Evolutionary conservation across 2,888 invertebrate species (phyloP), one percentile per base, ranked within the genome.

Genomic region (Hybos culiciformis): DNA sequence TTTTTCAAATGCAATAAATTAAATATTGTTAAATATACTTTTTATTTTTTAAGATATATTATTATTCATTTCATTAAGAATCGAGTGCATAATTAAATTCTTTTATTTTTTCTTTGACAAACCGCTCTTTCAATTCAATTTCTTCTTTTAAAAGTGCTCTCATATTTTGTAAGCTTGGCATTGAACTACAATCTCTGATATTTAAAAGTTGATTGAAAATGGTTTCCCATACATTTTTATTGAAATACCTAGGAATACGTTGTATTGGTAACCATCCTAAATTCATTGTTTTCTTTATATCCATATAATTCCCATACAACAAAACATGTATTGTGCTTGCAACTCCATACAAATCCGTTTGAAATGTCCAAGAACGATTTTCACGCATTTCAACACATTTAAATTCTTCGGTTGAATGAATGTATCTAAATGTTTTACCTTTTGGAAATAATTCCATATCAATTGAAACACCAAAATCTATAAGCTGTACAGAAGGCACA

Each of bases 381-480:
- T 90, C 88, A 51, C 77, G 74, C 93, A 96, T 96, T 70, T 96
- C 94, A 40, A 83, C 80, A 58, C 86, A 87, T 18, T 81, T 79
- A 56, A 85, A 85, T 45, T 79, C 76, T 58, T 83, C 81, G 3
- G 83, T 83, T 39, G 54, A 49, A 44, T 58, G 53, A 4, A 71
- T 70, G 58, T 76, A 74, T 53, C 70, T 78, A 63, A 93, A 93
- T 34, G 77, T 77, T 24, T 86, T 83, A 36, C 74, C 78, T 50
- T 77, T 70, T 12, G 86, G 83, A 56, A 86, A 86, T 49, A 85
- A 68, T 37, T 77, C 75, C 85, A 94, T 86, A 62, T 96, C 96
- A 60, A 96, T 93, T 51, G 88, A 82, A 57, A 88, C 83, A 24
- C 96, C 96, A 67, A 90, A 88, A 67, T 96, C 96, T 56, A 94